Conservation (phyloP, 2,888 invertebrate species). For the Thyatira batis region DNA sequence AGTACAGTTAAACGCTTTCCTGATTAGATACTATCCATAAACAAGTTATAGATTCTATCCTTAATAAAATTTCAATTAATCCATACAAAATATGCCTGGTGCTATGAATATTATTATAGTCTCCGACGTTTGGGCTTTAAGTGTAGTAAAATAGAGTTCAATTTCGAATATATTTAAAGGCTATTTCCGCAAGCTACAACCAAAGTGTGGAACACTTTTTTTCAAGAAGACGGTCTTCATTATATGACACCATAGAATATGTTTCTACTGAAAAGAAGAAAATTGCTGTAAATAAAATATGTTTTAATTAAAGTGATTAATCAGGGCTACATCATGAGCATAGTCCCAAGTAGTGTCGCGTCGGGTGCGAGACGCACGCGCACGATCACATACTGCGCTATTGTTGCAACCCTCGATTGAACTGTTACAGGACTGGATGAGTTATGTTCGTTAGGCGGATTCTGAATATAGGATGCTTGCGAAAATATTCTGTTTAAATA, state of each 20-base stretch:
- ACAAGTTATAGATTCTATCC: too few species aligned
- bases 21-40: too few species aligned
- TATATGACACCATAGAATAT: too few species aligned
- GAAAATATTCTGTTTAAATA: neutral
- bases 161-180: neutral
- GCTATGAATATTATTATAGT: too few species aligned
- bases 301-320: conserved; percentile 16
- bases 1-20: too few species aligned
- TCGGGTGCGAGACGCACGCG: conserved; percentile 51
- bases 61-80: too few species aligned
- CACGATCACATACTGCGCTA: conserved; percentile 68
- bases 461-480: neutral
- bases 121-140: too few species aligned
- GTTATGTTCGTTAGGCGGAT: conserved; percentile 59
- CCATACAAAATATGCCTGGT: too few species aligned
- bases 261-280: too few species aligned
- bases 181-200: too few species aligned
- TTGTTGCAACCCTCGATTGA: conserved; percentile 77
- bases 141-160: neutral
- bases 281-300: conserved; percentile 5
- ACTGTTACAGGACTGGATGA: conserved; percentile 72
- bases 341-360: conserved; percentile 33
- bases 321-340: conserved; percentile 30
- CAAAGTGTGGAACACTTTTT: too few species aligned
- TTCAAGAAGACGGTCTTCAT: too few species aligned